A percentile compares a stretch with the other conserved stretches of the same genome.
Evolutionary conservation across 2,797 vertebrate genomes (phyloP).

Genomic region (Tenualosa thibaudeaui): DNA sequence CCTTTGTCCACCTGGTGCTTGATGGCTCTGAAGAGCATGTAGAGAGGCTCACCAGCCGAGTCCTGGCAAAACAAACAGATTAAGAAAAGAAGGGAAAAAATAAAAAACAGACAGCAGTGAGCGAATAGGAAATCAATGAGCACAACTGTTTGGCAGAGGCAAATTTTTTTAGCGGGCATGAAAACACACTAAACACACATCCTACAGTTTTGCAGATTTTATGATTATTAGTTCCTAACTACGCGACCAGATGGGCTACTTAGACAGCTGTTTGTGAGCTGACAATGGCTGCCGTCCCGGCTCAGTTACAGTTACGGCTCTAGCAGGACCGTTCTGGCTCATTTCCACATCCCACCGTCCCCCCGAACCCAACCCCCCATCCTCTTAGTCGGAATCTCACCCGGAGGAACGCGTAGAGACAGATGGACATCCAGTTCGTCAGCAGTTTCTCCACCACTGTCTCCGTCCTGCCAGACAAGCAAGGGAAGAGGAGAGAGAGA

Average conservation of each 20-base stretch:
- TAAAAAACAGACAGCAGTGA: background rate
- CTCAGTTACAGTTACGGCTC: background rate
- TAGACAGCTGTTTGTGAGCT: background rate
- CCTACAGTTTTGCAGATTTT: background rate
- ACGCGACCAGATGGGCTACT: constrained; percentile 1
- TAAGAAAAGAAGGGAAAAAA: background rate
- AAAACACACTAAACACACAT: background rate
- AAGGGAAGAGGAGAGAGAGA: background rate
- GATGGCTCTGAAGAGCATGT: constrained; percentile 97
- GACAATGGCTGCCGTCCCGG: background rate
- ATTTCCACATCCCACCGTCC: background rate
- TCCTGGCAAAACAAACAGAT: constrained; percentile 72
- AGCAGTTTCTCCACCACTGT: constrained; percentile 97
- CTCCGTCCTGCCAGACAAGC: constrained; percentile 83
- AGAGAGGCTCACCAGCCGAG: constrained; percentile 92
- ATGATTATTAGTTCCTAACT: constrained; percentile 14
- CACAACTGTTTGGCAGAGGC: background rate
- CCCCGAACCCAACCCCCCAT: no score
- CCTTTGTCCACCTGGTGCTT: constrained; percentile 99
- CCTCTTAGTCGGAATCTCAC: constrained; percentile 66
- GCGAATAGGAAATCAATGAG: background rate
- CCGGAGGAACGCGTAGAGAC: constrained; percentile 91
- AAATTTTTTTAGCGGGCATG: background rate
- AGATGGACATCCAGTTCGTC: constrained; percentile 99
- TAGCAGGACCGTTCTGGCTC: background rate